A percentile compares a stretch with the other conserved stretches of the same genome.
Evolutionary conservation across 2,797 vertebrate genomes (phyloP).

Genomic region (Pseudomugil gertrudae): DNA sequence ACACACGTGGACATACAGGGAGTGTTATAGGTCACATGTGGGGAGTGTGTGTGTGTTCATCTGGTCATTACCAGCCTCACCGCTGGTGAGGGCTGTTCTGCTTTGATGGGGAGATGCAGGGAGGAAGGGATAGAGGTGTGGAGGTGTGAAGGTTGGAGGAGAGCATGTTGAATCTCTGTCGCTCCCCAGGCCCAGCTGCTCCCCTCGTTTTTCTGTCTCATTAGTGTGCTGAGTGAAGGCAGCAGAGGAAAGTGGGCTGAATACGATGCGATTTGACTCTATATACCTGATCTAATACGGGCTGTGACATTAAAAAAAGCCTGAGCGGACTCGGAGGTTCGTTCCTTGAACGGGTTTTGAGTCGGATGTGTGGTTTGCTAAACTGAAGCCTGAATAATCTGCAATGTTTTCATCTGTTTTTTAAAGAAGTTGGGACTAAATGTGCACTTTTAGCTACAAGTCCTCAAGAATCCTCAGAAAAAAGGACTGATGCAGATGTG

Average conservation of each 20-base stretch:
- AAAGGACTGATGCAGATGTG: background rate
- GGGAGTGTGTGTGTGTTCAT: conserved; percentile 38
- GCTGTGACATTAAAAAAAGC: conserved; percentile 44
- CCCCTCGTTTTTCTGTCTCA: conserved; percentile 73
- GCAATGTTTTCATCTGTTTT: background rate
- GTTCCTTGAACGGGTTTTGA: conserved; percentile 22
- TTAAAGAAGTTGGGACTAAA: no score
- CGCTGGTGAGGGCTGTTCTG: conserved; percentile 52
- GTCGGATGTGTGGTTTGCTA: conserved; percentile 1
- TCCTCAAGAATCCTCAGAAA: background rate
- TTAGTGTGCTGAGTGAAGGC: conserved; percentile 70
- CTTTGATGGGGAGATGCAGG: conserved; percentile 60
- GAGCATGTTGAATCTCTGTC: conserved; percentile 59
- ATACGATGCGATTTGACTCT: conserved; percentile 54
- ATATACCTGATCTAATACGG: conserved; percentile 55
- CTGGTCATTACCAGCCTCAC: conserved; percentile 68
- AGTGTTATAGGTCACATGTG: conserved; percentile 56
- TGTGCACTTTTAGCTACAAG: no score
- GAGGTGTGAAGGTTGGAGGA: conserved; percentile 12
- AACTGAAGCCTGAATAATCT: background rate
- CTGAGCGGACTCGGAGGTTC: conserved; percentile 5
- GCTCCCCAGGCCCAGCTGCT: conserved; percentile 74
- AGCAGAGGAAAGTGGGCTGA: conserved; percentile 30
- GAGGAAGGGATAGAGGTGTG: background rate
- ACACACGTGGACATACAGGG: conserved; percentile 34